These are phyloP conservation scores for Hirundo rustica DNA, from an alignment of 2,797 vertebrate genomes.

Conservation along the genomic window DNA sequence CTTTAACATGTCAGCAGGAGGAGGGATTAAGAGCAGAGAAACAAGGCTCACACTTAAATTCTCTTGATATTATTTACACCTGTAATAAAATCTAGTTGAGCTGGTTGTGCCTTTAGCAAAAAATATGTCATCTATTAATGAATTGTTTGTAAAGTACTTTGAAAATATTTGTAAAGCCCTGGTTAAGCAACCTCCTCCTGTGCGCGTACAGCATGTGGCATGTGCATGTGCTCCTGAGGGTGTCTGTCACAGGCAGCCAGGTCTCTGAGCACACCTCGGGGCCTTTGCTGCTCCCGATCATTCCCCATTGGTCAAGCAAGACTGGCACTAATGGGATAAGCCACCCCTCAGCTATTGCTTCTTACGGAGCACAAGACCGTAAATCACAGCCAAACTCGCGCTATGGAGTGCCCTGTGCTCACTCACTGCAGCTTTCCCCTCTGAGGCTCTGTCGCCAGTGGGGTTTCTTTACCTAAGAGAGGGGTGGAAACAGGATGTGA, in stretches of 20 bases:
- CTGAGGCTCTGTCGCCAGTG: accelerated
- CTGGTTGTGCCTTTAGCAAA: conserved; percentile 55
- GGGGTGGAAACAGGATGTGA: background rate
- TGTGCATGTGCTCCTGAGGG: background rate
- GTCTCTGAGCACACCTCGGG: accelerated
- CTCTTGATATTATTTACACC: conserved; percentile 29
- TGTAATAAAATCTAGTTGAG: conserved; percentile 51
- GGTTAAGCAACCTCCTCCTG: background rate
- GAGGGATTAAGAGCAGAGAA: conserved; percentile 1
- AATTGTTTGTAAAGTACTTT: conserved; percentile 41
- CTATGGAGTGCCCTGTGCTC: background rate
- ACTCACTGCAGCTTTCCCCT: background rate
- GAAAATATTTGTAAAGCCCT: conserved; percentile 25
- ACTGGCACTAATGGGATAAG: background rate
- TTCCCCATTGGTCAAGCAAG: background rate
- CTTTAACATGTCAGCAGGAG: background rate
- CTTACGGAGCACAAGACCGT: background rate
- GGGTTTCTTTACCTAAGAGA: background rate
- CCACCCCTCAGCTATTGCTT: background rate
- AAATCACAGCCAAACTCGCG: background rate
- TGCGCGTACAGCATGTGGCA: background rate
- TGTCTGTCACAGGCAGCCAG: background rate
- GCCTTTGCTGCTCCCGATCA: background rate
- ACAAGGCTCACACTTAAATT: background rate
- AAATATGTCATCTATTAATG: conserved; percentile 62